A percentile compares a stretch with the other conserved stretches of the same genome.
These are phyloP conservation scores for Ctenicera cuprea DNA, from an alignment of 2,888 invertebrate genomes.

Conservation along the genomic window DNA sequence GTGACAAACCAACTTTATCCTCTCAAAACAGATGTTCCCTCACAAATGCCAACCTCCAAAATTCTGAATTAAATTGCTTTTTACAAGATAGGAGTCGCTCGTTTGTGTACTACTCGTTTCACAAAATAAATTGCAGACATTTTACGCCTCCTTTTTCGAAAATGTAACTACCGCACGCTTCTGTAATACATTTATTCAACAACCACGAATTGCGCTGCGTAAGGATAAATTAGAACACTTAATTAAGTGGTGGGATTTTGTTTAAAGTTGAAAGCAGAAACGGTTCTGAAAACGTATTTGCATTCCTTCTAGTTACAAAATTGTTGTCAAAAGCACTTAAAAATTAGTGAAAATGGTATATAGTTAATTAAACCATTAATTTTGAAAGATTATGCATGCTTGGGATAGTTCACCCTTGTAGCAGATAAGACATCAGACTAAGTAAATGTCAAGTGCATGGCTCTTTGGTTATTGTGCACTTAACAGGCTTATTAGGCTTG, in stretches of 20 bases:
- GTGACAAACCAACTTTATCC: not conserved
- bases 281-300: too few relatives aligned
- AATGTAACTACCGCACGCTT: not conserved
- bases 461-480: not conserved
- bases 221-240: not conserved
- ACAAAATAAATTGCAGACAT: constrained; percentile 19
- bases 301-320: too few relatives aligned
- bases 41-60: constrained; percentile 16
- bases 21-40: constrained; percentile 23
- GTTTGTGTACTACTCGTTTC: constrained; percentile 19
- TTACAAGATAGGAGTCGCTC: constrained; percentile 14
- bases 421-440: not conserved
- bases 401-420: too few relatives aligned
- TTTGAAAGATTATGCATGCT: too few relatives aligned
- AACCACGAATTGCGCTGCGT: not conserved
- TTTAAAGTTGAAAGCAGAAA: too few relatives aligned
- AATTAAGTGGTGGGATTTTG: too few relatives aligned
- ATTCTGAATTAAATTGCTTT: constrained; percentile 11
- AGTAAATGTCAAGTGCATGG: not conserved
- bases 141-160: constrained; percentile 30
- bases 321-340: too few relatives aligned
- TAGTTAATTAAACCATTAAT: too few relatives aligned
- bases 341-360: too few relatives aligned
- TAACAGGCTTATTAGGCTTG: constrained; percentile 1
- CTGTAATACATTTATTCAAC: constrained; percentile 26